Conservation (phyloP, 2,888 invertebrate genomes). For the Archips xylosteana region DNA sequence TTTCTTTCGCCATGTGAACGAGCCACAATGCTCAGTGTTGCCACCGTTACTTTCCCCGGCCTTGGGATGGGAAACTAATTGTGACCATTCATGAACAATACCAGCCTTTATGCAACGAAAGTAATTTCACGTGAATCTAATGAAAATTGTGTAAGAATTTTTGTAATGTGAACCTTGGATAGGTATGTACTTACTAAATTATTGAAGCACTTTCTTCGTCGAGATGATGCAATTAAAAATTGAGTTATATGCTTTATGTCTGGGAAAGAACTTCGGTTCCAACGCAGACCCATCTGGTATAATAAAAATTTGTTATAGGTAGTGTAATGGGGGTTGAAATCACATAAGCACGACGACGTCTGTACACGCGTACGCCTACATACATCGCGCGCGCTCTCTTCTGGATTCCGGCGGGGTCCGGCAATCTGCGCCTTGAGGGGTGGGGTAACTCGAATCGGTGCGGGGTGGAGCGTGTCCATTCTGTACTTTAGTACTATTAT, state of each 20-base stretch:
- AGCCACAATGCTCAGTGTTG: conserved; percentile 51
- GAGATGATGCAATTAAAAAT: not conserved
- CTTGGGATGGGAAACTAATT: conserved; percentile 51
- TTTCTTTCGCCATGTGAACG: conserved; percentile 56
- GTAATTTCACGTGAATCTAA: conserved; percentile 36
- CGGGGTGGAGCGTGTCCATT: too few relatives aligned
- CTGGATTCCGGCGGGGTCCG: too few relatives aligned
- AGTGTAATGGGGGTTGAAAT: too few relatives aligned
- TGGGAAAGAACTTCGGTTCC: not conserved
- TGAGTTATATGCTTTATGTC: not conserved
- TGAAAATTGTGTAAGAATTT: conserved; percentile 36
- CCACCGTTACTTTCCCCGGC: conserved; percentile 55
- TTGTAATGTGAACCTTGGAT: conserved; percentile 18
- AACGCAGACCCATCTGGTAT: too few relatives aligned
- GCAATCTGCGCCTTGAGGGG: too few relatives aligned
- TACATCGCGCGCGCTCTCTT: too few relatives aligned
- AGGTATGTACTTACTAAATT: not conserved
- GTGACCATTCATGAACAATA: conserved; percentile 35
- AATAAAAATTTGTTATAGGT: too few relatives aligned
- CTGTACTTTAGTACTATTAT: too few relatives aligned
- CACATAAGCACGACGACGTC: too few relatives aligned
- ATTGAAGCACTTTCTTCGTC: conserved; percentile 26
- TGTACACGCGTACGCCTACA: too few relatives aligned
- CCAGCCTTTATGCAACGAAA: conserved; percentile 41
- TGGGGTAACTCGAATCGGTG: too few relatives aligned